These are phyloP conservation scores for Paramormyrops hopkinsi DNA, from an alignment of 2,797 vertebrate species.

Conservation along the genomic window DNA sequence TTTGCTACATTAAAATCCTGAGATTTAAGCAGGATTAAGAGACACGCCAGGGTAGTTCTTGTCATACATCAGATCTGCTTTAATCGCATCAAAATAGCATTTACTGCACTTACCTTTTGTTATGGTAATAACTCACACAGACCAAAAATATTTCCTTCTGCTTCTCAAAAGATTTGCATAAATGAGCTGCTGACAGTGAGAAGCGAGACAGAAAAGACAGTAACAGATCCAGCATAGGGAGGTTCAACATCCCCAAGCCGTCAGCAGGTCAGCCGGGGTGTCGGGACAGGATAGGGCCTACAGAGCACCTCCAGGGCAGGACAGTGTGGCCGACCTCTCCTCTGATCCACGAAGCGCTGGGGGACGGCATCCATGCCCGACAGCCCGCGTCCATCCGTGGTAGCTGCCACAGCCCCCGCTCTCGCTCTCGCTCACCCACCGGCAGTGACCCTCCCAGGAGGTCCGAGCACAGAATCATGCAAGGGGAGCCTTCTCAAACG, in stretches of 20 bases:
- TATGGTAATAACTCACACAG: slow-evolving; percentile 32
- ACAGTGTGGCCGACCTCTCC: neutral
- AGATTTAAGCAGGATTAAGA: neutral
- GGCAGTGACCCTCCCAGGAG: neutral
- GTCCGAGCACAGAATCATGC: neutral
- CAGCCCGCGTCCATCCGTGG: neutral
- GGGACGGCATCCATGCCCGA: neutral
- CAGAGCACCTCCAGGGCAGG: neutral
- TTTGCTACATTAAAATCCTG: neutral
- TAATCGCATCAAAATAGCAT: slow-evolving; percentile 8
- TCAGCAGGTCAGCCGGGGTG: neutral
- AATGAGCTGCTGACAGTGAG: neutral
- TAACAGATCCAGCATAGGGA: neutral
- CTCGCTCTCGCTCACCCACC: neutral
- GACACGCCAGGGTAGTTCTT: neutral
- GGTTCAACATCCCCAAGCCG: neutral
- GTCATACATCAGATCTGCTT: neutral
- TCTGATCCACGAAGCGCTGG: neutral
- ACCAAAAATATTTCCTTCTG: neutral
- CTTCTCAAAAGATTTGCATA: neutral
- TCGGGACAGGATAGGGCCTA: neutral
- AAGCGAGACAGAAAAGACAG: neutral
- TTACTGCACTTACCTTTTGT: slow-evolving; percentile 37
- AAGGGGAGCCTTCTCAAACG: neutral
- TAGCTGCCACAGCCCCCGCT: neutral